phyloP scores from a whole-genome alignment of 1,140 invertebrate genomes.

The Coelopa frigida region DNA sequence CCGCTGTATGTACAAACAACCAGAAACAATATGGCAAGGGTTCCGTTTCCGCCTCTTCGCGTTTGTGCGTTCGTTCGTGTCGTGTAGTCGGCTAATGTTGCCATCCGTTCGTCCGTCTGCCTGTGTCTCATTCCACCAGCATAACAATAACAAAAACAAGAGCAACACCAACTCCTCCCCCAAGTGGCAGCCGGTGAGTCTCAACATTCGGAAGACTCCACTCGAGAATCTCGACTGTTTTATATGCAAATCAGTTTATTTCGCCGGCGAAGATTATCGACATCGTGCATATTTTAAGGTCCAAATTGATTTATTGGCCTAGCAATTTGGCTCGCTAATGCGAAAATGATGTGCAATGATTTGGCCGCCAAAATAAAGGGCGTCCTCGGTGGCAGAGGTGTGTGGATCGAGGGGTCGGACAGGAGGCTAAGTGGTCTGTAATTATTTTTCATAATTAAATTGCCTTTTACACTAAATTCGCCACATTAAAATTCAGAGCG shows the following conservation, averaged over 20 bases:
- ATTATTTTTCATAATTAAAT: too few species aligned
- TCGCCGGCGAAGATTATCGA: background rate
- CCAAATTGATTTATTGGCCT: constrained; percentile 11
- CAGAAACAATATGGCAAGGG: constrained; percentile 22
- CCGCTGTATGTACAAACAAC: constrained; percentile 1
- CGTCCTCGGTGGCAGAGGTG: too few species aligned
- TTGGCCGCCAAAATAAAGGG: too few species aligned
- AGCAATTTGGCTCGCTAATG: constrained; percentile 13
- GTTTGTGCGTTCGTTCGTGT: background rate
- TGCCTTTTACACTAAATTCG: too few species aligned
- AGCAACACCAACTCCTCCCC: background rate
- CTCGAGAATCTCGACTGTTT: constrained; percentile 39
- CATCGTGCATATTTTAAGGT: constrained; percentile 6
- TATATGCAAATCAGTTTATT: constrained; percentile 44
- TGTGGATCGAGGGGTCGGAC: too few species aligned
- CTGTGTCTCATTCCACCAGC: too few species aligned
- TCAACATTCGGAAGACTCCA: background rate
- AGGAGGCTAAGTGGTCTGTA: too few species aligned
- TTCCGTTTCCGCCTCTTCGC: background rate
- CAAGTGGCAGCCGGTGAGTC: background rate
- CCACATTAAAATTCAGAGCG: too few species aligned
- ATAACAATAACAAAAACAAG: too few species aligned
- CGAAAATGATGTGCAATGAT: constrained; percentile 12
- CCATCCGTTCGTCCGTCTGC: constrained; percentile 3
- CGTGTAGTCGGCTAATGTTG: constrained; percentile 1